phyloP scores from a whole-genome alignment of 2,888 invertebrate genomes.

The Hemithea aestivaria region DNA sequence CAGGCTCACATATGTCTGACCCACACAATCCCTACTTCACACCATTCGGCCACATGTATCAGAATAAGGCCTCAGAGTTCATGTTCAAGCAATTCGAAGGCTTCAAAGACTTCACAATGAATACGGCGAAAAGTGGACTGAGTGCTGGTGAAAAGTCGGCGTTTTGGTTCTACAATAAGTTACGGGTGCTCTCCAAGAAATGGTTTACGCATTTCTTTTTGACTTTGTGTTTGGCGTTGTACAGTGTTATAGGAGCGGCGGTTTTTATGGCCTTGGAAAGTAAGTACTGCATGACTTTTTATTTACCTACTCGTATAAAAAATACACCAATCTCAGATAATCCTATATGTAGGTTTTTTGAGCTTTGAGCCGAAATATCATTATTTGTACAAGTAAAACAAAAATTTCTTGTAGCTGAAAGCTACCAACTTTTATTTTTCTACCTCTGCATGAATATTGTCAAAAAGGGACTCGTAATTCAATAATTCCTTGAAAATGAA shows the following conservation, averaged over 20 bases:
- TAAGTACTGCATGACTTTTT: slow-evolving; percentile 50
- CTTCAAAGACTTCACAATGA: slow-evolving; percentile 86
- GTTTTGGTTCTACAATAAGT: slow-evolving; percentile 88
- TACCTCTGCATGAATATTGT: too few species aligned
- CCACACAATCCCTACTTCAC: slow-evolving; percentile 59
- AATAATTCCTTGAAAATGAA: too few species aligned
- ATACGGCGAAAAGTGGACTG: slow-evolving; percentile 86
- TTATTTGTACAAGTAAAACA: too few species aligned
- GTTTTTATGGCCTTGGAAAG: slow-evolving; percentile 90
- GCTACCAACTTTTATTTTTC: too few species aligned
- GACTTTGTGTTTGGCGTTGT: slow-evolving; percentile 85
- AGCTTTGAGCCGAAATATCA: too few species aligned
- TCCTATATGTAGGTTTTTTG: too few species aligned
- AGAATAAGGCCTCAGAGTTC: slow-evolving; percentile 86
- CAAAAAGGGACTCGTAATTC: too few species aligned
- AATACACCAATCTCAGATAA: too few species aligned
- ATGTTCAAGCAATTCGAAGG: slow-evolving; percentile 90
- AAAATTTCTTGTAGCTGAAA: too few species aligned
- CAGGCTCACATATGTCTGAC: slow-evolving; percentile 57
- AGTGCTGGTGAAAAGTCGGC: slow-evolving; percentile 91
- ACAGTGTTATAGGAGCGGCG: slow-evolving; percentile 89
- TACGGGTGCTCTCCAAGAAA: slow-evolving; percentile 86
- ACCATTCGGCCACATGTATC: slow-evolving; percentile 74
- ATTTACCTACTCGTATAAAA: background rate
- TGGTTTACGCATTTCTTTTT: slow-evolving; percentile 96